Evolutionary conservation across 2,888 invertebrate genomes (phyloP).

Genomic region (Eupithecia vulgata): DNA sequence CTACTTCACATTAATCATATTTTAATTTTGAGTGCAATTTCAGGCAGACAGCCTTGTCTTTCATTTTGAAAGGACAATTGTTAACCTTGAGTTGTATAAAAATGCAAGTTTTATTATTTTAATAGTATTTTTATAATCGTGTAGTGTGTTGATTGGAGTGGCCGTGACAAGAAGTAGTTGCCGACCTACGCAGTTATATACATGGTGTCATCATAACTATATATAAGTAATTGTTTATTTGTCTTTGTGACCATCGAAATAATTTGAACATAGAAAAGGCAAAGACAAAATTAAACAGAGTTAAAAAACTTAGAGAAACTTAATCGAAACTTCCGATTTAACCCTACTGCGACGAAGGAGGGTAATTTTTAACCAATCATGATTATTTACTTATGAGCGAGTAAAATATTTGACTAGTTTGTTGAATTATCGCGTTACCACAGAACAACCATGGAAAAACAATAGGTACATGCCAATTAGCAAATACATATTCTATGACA

Average conservation of each 20-base stretch:
- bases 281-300: not conserved
- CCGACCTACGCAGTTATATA: not conserved
- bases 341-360: not conserved
- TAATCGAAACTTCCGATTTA: not conserved
- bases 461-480: not conserved
- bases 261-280: not conserved
- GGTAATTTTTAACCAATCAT: not conserved
- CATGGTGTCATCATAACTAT: not conserved
- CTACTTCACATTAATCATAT: not conserved
- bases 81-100: not conserved
- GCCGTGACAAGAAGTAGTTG: not conserved
- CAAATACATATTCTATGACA: not conserved
- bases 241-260: not conserved
- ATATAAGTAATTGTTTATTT: not conserved
- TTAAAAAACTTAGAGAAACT: not conserved
- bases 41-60: not conserved
- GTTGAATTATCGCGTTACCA: not conserved
- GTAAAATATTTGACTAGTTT: not conserved
- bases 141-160: not conserved
- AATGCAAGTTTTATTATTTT: slow-evolving; percentile 3
- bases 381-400: not conserved
- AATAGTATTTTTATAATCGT: slow-evolving; percentile 6
- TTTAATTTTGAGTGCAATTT: slow-evolving; percentile 1
- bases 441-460: not conserved
- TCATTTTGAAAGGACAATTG: slow-evolving; percentile 7